phyloP scores from a whole-genome alignment of 2,888 invertebrate genomes.

The Macaria liturata region DNA sequence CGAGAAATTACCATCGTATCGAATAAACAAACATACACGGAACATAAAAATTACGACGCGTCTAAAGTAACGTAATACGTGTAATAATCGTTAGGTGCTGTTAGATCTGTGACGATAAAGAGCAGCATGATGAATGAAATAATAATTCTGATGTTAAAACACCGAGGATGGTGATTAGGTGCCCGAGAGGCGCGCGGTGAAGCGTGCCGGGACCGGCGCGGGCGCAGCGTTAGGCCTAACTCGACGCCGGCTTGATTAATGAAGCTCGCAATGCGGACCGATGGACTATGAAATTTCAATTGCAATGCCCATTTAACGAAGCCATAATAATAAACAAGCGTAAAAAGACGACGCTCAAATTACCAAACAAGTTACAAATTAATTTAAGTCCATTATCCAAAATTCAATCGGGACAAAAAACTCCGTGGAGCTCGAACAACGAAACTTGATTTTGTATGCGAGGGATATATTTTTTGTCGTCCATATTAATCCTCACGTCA shows the following conservation, averaged over 20 bases:
- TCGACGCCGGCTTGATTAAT: constrained; percentile 68
- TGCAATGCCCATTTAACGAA: constrained; percentile 34
- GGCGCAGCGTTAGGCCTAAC: constrained; percentile 74
- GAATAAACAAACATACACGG: constrained; percentile 71
- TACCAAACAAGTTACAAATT: constrained; percentile 58
- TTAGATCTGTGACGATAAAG: constrained; percentile 74
- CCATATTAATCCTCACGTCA: constrained; percentile 81
- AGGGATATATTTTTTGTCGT: constrained; percentile 74
- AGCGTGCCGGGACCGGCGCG: constrained; percentile 62
- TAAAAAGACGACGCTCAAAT: constrained; percentile 40
- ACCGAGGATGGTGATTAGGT: constrained; percentile 69
- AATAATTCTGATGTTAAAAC: constrained; percentile 74
- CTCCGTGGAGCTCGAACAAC: constrained; percentile 44
- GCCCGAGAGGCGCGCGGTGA: constrained; percentile 50
- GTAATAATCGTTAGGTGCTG: constrained; percentile 75
- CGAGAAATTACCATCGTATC: constrained; percentile 64
- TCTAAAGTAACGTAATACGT: constrained; percentile 74
- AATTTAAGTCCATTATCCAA: constrained; percentile 61
- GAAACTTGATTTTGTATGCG: constrained; percentile 70
- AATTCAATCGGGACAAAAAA: constrained; percentile 64
- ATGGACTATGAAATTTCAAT: constrained; percentile 59
- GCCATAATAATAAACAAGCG: constrained; percentile 25
- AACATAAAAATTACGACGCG: constrained; percentile 67
- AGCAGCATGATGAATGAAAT: constrained; percentile 75
- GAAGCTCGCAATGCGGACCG: constrained; percentile 59